Evolutionary conservation across 2,888 invertebrate species (phyloP).

Genomic region (Eueremaeus valkanovi): DNA sequence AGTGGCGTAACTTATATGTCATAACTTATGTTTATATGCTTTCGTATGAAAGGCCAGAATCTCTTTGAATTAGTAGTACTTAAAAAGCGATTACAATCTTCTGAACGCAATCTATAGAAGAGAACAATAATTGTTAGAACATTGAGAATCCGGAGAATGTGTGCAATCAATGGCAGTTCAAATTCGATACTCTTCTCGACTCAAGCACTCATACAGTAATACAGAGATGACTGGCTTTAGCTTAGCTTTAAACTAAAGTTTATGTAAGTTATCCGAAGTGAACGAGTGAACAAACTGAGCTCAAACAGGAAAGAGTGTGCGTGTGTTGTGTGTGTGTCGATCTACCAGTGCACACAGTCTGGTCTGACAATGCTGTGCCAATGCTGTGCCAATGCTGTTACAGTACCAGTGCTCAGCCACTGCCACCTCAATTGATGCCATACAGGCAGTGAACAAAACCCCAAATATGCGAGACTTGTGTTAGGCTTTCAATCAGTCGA

Average conservation of each 20-base stretch:
- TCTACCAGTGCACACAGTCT: too few species aligned
- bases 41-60: conserved; percentile 1
- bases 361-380: conserved; percentile 2
- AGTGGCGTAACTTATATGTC: neutral
- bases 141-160: neutral
- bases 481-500: conserved; percentile 18
- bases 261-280: neutral
- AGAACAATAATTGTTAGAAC: conserved; percentile 15
- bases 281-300: conserved; percentile 28
- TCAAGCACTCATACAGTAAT: neutral
- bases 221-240: too few species aligned
- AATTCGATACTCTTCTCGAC: conserved; percentile 9
- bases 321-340: too few species aligned
- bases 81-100: conserved; percentile 9
- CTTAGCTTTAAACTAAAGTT: too few species aligned
- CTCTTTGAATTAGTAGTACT: conserved; percentile 21
- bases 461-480: conserved; percentile 14
- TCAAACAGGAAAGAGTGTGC: conserved; percentile 27
- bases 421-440: neutral
- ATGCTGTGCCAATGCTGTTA: neutral
- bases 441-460: conserved; percentile 12
- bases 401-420: neutral
- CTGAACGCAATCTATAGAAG: neutral
- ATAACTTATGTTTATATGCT: too few species aligned
- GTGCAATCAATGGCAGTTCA: neutral